Evolutionary conservation across 2,888 invertebrate species (phyloP).

Genomic region (Macaria notata): DNA sequence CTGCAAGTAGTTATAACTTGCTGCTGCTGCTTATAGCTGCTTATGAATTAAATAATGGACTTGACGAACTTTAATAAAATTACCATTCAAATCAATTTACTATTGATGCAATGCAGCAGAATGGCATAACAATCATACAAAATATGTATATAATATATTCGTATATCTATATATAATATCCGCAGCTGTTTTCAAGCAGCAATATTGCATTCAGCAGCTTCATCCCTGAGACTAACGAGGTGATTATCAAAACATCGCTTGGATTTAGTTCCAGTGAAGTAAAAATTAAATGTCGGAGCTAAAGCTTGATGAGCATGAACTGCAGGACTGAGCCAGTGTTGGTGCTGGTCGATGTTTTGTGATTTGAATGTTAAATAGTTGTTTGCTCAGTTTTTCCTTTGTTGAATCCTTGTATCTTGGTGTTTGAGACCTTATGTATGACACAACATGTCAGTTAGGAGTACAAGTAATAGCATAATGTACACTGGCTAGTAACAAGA

Average conservation of each 20-base stretch:
- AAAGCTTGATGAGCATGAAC: conserved; percentile 13
- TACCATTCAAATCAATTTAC: neutral
- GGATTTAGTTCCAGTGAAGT: conserved; percentile 20
- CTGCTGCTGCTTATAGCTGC: neutral
- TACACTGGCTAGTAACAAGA: no score
- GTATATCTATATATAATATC: conserved; percentile 10
- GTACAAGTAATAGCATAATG: no score
- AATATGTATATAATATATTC: no score
- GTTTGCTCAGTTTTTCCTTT: no score
- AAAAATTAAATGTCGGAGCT: conserved; percentile 22
- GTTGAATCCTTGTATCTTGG: no score
- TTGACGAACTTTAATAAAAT: no score
- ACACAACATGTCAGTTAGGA: no score
- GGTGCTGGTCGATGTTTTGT: neutral
- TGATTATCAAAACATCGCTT: conserved; percentile 27
- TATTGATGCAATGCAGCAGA: no score
- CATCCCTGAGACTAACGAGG: conserved; percentile 29
- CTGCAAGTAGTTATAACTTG: neutral
- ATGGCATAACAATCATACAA: no score
- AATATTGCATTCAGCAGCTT: conserved; percentile 25
- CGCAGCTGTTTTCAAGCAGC: conserved; percentile 19
- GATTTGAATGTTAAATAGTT: no score
- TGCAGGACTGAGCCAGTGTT: neutral
- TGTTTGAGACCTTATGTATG: no score
- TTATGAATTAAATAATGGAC: no score